phyloP scores from a whole-genome alignment of 2,113 vertebrate species.

The Sclerurus mexicanus region DNA sequence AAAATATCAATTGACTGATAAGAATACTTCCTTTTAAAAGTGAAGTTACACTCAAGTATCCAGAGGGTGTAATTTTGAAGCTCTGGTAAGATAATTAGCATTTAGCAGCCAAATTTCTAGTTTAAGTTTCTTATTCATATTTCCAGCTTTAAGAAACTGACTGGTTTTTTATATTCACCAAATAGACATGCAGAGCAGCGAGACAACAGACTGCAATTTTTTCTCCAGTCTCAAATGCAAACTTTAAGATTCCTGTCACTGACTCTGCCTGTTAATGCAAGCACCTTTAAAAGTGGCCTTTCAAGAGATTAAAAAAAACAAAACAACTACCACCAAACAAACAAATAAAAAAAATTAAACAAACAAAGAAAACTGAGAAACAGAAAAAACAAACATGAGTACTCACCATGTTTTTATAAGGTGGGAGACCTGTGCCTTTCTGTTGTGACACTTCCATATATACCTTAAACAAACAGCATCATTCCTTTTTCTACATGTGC shows the following conservation, averaged over 20 bases:
- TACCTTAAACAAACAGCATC: neutral
- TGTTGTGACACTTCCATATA: neutral
- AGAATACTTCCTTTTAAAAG: neutral
- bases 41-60: neutral
- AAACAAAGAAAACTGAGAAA: neutral
- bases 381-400: neutral
- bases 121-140: neutral
- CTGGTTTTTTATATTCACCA: neutral
- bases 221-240: neutral
- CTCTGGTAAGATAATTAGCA: neutral
- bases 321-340: too few relatives aligned
- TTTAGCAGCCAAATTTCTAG: neutral
- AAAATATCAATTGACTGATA: neutral
- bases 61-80: neutral
- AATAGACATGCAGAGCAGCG: neutral
- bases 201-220: neutral
- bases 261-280: neutral
- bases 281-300: neutral
- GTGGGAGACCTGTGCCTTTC: neutral
- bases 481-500: neutral
- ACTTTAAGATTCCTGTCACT: neutral
- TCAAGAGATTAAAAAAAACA: neutral
- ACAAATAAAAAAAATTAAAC: neutral
- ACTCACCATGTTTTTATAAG: neutral
- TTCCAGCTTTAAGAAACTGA: neutral